Percentiles rank a stretch among this genome's conserved stretches.
Evolutionary conservation across 2,797 vertebrate genomes (phyloP).

Genomic region (Paramormyrops hopkinsi): DNA sequence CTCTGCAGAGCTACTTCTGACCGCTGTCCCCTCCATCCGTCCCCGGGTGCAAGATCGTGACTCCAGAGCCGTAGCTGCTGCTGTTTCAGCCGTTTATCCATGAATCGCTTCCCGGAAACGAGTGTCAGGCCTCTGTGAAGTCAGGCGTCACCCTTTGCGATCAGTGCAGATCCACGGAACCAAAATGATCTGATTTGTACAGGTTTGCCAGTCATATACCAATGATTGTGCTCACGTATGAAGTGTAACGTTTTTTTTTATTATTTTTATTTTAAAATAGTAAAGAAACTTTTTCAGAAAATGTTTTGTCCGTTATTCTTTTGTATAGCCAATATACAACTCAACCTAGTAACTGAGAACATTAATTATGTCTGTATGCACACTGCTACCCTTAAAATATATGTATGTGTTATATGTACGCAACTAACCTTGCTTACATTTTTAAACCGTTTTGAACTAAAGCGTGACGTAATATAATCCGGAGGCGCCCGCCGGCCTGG

Average conservation of each 20-base stretch:
- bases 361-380: background rate
- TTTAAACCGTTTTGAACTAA: background rate
- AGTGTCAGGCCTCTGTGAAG: background rate
- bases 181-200: background rate
- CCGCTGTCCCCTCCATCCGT: background rate
- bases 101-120: background rate
- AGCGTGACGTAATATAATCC: background rate
- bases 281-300: background rate
- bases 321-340: background rate
- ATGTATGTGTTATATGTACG: background rate
- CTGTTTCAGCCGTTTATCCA: background rate
- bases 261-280: background rate
- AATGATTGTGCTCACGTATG: background rate
- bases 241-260: background rate
- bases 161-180: background rate
- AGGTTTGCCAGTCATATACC: background rate
- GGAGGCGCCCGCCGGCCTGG: background rate
- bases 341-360: background rate
- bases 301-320: background rate
- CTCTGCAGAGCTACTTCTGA: conserved; percentile 89
- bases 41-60: background rate
- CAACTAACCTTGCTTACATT: background rate
- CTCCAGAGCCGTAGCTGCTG: background rate
- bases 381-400: background rate
- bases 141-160: background rate